Evolutionary conservation across 2,797 vertebrate species (phyloP), one percentile per base, ranked within the genome.

Genomic region (Phalanger gymnotis): DNA sequence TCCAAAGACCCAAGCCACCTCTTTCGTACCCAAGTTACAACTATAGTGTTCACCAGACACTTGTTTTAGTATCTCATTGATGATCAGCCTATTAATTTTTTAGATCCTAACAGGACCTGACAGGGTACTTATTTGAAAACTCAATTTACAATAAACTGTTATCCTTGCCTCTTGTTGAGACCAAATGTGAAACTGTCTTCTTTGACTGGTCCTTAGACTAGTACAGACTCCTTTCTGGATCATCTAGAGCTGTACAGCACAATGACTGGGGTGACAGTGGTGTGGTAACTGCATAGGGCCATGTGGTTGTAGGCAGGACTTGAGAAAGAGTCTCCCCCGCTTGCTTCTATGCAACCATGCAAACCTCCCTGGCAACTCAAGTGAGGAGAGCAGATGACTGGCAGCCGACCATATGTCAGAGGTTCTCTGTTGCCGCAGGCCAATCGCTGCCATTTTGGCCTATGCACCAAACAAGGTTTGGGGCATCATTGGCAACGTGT

Each of bases 11-110:
- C 92, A 93, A 57, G 96, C 91, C 94, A 93, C 40, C 53, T 96
- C 55, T 91, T 53, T 94, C 30, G 28, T 53, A 4, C 30, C 94
- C 81, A 95, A 61, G 93, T 96, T 94, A 92, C n/a, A 92, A 19
- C 52, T 66, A 87, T 4, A 9, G 16, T 95, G 94, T 34, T 95
- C 92, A 96, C 30, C 52, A 54, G 1, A 12, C 91, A 12, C 31
- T 58, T 96, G 9, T 34, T 95, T 97, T 95, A 96, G 58, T 95
- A 93, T 95, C 89, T 96, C 96, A 92, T 90, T 96, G 90, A 30
- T 95, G 92, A 81, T 94, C 95, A 54, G 87, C 87, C 93, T 94
- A 97, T 94, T 90, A 10, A 14, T 92, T 93, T 96, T 93, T 97
- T 96, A 92, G 97, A 96, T 96, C 10, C 58, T 53, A 93, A 87